Base-by-base conservation (phyloP, 2,888 invertebrate species). In the Dasypogon diadema region DNA sequence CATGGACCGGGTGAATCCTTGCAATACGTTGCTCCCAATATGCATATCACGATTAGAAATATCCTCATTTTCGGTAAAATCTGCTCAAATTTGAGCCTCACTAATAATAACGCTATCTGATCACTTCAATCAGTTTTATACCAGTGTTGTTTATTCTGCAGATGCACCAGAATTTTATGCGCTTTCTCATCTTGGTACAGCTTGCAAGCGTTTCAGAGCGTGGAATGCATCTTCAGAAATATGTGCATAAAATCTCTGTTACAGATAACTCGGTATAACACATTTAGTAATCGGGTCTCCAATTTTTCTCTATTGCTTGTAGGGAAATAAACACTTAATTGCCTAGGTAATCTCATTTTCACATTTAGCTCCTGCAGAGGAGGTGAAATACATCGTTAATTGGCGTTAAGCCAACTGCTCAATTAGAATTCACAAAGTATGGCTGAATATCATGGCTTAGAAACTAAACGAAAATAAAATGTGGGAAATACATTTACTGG, bases 191-290 rank as follows among this genome's bases (percentile, higher is more conserved):
- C 26, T n/a, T 22, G 14, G 24, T 16, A 56, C 22, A 60, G 16
- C 30, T 55, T 24, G 22, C 21, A 34, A 73, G 56, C 6, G 73
- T 79, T 79, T 79, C 74, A 79, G 79, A 79, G 79, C 79, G 78
- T 79, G 78, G 55, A 75, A 46, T 76, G 54, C 74, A 76, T 60
- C 63, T 65, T 73, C 26, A n/a, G 26, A 46, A 73, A 58, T 46
- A 74, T 58, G 48, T 63, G 42, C 22, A 34, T 68, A 30, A 63
- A 60, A 54, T 73, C 60, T 75, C 70, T 76, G 70, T 76, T 77
- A 73, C 75, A 75, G 73, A 68, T 78, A 76, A 77, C 75, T 78
- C 34, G 63, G 70, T 34, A 65, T 70, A 78, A 54, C 76, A 77
- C 58, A 56, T 14, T 58, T 74, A 63, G 42, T 75, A 77, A 75